phyloP scores from a whole-genome alignment of 2,888 invertebrate species.

The Oxytorus armatus region DNA sequence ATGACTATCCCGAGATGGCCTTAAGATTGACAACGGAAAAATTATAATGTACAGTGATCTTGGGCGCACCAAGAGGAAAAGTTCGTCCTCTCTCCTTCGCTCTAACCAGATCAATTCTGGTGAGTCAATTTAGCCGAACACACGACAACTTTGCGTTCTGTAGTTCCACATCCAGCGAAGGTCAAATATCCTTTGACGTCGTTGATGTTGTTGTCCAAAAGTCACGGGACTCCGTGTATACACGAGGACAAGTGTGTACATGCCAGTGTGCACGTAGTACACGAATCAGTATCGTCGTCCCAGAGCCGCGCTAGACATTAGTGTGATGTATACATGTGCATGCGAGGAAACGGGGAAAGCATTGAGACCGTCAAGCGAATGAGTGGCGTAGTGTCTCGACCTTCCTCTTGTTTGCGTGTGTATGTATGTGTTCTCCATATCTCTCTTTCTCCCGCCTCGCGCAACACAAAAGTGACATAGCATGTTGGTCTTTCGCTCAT shows the following conservation, averaged over 20 bases:
- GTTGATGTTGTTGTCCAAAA: conserved; percentile 39
- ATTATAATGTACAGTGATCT: too few species aligned
- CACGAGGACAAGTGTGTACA: conserved; percentile 11
- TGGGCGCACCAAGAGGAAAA: too few species aligned
- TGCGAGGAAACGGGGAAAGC: conserved; percentile 36
- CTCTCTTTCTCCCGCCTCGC: conserved; percentile 5
- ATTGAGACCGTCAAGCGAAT: conserved; percentile 10
- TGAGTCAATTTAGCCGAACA: background rate
- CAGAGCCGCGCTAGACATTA: conserved; percentile 22
- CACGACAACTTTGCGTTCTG: background rate
- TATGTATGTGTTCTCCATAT: background rate
- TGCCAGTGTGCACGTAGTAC: conserved; percentile 56
- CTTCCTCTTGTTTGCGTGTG: conserved; percentile 41
- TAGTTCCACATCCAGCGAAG: background rate
- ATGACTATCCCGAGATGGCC: background rate
- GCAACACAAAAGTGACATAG: conserved; percentile 19
- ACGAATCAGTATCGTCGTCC: conserved; percentile 35
- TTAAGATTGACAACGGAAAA: background rate
- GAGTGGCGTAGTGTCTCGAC: conserved; percentile 30
- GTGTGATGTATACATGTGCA: background rate
- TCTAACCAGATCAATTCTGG: too few species aligned
- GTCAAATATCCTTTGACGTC: conserved; percentile 1
- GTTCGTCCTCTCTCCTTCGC: too few species aligned
- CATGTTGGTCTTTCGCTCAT: conserved; percentile 36
- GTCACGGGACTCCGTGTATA: conserved; percentile 10